Base-by-base conservation (phyloP, 2,888 invertebrate genomes). In the Conops quadrifasciatus region DNA sequence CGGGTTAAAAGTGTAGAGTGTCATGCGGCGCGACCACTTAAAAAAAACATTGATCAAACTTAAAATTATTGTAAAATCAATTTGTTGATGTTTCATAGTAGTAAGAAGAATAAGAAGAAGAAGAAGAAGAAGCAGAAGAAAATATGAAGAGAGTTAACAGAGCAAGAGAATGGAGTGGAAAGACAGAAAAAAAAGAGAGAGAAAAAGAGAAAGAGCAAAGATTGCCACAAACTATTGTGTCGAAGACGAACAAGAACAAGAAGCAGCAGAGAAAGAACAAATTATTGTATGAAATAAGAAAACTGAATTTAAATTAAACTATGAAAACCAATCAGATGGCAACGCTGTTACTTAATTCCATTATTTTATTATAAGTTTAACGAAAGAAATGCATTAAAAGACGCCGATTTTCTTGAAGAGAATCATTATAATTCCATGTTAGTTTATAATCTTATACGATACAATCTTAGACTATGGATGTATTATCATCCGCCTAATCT, bases 331-430 rank as follows among this genome's bases (percentile, higher is more conserved):
- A 60, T 62, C 36, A 71, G 53, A 65, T 72, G 73, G 71, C 71
- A 73, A 65, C 71, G 70, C 63, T 68, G 71, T 68, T 71, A 72
- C 72, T 70, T 71, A 71, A 73, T 70, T 70, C 66, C 21, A 36
- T 26, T 49, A 66, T 26, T 53, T 51, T 19, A 51, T 21, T 21
- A 13, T 53, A 53, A 21, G 21, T n/a, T 21, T 53, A 9, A 9
- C 3, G 11, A 56, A 19, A 58, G 36, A 36, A 36, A 36, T 36
- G 4, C 21, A 36, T 16, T 19, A n/a, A 21, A 69, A 70, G 69
- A 70, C 72, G 72, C 47, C 43, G 30, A 69, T 56, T 60, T 72
- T 72, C 72, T 72, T 26, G 26, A 69, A 72, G 72, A 72, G 65
- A 63, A 53, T 62, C 11, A 47, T 15, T 7, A 51, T 45, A 28